Percentiles rank a stretch among this genome's conserved stretches.
These are phyloP conservation scores for Pongo pygmaeus DNA, from an alignment of 2,113 vertebrate genomes.

Conservation along the genomic window DNA sequence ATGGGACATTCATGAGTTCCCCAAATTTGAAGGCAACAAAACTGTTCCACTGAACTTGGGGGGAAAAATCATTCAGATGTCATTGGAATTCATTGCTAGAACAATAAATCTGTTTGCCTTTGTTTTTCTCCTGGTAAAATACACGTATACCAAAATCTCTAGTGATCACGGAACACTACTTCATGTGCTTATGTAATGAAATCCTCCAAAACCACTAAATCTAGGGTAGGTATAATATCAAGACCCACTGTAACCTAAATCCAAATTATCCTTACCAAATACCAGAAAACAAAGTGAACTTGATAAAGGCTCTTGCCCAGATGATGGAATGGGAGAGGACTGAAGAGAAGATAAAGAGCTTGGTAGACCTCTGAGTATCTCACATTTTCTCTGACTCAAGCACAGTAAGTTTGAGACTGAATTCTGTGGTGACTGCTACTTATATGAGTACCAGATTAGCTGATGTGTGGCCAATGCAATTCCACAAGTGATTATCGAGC, in stretches of 20 bases:
- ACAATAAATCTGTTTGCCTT: background rate
- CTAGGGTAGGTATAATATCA: background rate
- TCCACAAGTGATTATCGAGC: accelerated
- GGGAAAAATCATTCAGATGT: background rate
- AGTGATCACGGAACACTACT: too few relatives aligned
- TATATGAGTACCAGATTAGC: accelerated
- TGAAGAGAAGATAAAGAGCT: background rate
- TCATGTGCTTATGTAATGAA: background rate
- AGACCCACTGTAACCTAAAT: background rate
- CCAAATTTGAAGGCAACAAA: background rate
- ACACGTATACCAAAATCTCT: background rate
- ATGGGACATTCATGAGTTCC: background rate
- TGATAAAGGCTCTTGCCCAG: background rate
- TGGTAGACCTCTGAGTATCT: background rate
- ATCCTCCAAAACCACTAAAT: background rate
- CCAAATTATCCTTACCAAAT: background rate
- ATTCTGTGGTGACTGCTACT: background rate
- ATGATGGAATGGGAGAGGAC: background rate
- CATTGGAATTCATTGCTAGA: background rate
- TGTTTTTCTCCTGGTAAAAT: background rate
- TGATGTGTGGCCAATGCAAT: accelerated
- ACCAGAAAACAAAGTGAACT: background rate
- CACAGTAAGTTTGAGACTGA: background rate
- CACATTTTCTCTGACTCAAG: background rate
- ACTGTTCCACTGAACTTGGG: background rate